Evolutionary conservation across 2,888 invertebrate genomes (phyloP), one percentile per base, ranked within the genome.

Genomic region (Ichneumon xanthorius): DNA sequence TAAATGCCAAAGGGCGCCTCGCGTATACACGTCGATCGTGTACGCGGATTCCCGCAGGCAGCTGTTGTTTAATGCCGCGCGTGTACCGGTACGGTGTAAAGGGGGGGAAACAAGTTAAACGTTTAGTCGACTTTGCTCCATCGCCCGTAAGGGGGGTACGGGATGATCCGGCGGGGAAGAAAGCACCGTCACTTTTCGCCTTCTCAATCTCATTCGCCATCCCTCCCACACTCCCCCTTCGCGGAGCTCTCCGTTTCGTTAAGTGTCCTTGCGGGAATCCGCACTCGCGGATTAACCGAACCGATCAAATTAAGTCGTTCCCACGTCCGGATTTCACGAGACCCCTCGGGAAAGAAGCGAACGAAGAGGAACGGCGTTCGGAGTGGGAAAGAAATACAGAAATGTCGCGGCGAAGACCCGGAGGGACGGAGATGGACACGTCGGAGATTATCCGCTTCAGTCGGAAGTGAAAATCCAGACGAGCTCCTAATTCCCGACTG

Each of bases 401-500:
- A 37, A 11, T 0, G 19, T 50, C 33, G 68, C 19, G 45, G 40
- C 50, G 76, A 55, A 19, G 33, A 33, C 16, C 26, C 33, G 30
- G 61, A 33, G 61, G 16, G 53, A 19, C n/a, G 26, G 26, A 11
- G 76, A 67, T 67, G 68, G 55, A 71, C 65, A 45, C 71, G 71
- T 71, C n/a, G 80, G 70, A 80, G 88, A 85, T 82, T 85, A 88
- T 88, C 84, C 76, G 86, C 81, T 89, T 84, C 81, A 87, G 85
- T 86, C 72, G 82, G 78, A 86, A 88, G 87, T 87, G 89, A 89
- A 89, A 89, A 89, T 90, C 90, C 87, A 88, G 90, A 90, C 87
- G 88, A 90, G 89, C 88, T 87, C 88, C 91, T 90, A 91, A 92
- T 92, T 92, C 91, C 85, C 83, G 89, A 87, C 89, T 91, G 92